Base-by-base conservation (phyloP, 2,113 vertebrate species). In the Scomber scombrus region DNA sequence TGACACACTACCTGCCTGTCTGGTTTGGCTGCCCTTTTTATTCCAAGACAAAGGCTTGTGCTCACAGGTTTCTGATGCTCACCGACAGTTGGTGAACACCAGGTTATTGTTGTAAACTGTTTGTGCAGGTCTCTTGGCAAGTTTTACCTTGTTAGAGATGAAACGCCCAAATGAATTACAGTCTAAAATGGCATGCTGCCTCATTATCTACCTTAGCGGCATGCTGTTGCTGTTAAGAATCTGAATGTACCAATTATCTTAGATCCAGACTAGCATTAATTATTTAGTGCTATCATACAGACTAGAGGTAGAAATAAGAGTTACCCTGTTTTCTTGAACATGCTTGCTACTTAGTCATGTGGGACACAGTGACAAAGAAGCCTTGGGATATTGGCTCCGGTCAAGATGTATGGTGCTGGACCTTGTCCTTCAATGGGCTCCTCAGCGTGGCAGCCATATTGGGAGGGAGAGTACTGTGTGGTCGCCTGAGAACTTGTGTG, bases 401-500 rank as follows among this genome's bases (percentile, higher is more conserved):
- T 88, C 80, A 79, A 88, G 86, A 91, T 85, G 87, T 90, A 87
- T 88, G 82, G 83, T 26, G 81, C 81, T 81, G 83, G 88, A 85
- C 64, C 16, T 75, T 87, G 85, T 80, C 85, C 83, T 79, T 92
- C 91, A 92, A 92, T 90, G 85, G 87, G 62, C 68, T 82, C 84
- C 85, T 82, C 86, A 90, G 82, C 85, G 5, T 64, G 85, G 89
- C 85, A 75, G 92, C 92, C 91, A 94, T 92, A 74, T 92, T 88
- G 90, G 90, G 88, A 85, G 85, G 79, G 80, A 81, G 78, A 90
- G 63, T 43, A 87, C 86, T 92, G 88, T 93, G 93, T 93, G 91
- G 93, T 91, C 77, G 93, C 91, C 91, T 94, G 92, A 94, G 93
- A 94, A 94, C 90, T 89, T 86, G 78, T 75, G 87, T 93, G 93